Base-by-base conservation (phyloP, 2,888 invertebrate genomes). In the Helleia helle region DNA sequence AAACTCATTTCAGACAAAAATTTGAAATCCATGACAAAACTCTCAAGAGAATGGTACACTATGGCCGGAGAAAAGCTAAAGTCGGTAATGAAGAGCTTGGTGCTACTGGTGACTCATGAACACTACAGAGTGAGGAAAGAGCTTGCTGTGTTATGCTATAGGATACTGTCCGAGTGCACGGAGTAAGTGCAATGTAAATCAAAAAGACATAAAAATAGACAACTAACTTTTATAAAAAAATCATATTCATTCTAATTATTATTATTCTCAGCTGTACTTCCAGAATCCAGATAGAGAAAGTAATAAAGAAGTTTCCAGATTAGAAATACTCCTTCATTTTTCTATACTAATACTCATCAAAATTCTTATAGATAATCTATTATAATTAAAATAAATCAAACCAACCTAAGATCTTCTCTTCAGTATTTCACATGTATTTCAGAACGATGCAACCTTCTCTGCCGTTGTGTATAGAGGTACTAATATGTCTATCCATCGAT, bases 401-500 rank as follows among this genome's bases (percentile, higher is more conserved):
- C n/a, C n/a, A n/a, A n/a, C n/a, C n/a, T n/a, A n/a, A n/a, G n/a
- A n/a, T n/a, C n/a, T n/a, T n/a, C n/a, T n/a, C n/a, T 18, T 18
- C 18, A 18, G 18, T 18, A 5, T 18, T 18, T 18, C 5, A 18
- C 3, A 5, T 18, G 5, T 22, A 22, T 62, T 71, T 46, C 42
- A 90, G 90, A 43, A 89, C 91, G 46, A 87, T 93, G 75, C 83
- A 85, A 12, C 70, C 80, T 0, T 90, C 89, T 37, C 73, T 89
- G 34, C 71, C 87, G n/a, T 69, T 86, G 46, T 73, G 90, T 4
- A 66, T 93, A 2, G 92, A 93, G 65, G 87, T 90, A 22, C 66
- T 93, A 4, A 87, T 94, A 47, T 81, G 89, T 0, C 68, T 93
- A 17, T 87, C 90, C 0, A 89, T 91, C 60, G 93, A 94, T 69